phyloP scores from a whole-genome alignment of 2,797 vertebrate genomes.

The Basileuterus tristriatus region DNA sequence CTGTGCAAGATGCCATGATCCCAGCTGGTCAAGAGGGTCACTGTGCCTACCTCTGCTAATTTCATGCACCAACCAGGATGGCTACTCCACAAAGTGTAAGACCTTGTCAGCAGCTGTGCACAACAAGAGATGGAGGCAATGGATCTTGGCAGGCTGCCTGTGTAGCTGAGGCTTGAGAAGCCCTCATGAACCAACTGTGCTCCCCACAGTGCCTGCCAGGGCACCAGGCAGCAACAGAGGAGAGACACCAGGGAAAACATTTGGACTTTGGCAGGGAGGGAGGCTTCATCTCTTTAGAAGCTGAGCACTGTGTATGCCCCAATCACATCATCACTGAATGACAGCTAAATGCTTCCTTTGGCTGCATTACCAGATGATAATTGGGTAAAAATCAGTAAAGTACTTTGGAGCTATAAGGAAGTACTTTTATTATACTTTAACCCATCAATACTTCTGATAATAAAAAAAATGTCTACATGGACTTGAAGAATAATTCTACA shows the following conservation, averaged over 20 bases:
- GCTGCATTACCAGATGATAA: background rate
- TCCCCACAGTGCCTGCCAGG: background rate
- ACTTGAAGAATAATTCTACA: background rate
- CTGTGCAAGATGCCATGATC: background rate
- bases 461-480: background rate
- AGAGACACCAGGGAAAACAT: background rate
- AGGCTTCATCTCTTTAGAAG: background rate
- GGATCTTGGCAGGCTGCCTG: background rate
- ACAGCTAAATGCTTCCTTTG: background rate
- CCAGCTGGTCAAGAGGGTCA: fast-evolving
- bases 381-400: background rate
- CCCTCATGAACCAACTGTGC: background rate
- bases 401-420: background rate
- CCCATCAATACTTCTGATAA: background rate
- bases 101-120: background rate
- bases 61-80: background rate
- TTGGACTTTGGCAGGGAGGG: background rate
- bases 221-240: background rate
- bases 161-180: background rate
- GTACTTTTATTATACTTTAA: background rate
- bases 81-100: background rate
- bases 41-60: background rate
- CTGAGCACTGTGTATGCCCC: background rate
- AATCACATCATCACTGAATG: background rate
- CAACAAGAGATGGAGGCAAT: background rate